Percentiles rank a stretch among this genome's conserved stretches.
Evolutionary conservation across 2,888 invertebrate genomes (phyloP).

Genomic region (Matsumyia berberina): DNA sequence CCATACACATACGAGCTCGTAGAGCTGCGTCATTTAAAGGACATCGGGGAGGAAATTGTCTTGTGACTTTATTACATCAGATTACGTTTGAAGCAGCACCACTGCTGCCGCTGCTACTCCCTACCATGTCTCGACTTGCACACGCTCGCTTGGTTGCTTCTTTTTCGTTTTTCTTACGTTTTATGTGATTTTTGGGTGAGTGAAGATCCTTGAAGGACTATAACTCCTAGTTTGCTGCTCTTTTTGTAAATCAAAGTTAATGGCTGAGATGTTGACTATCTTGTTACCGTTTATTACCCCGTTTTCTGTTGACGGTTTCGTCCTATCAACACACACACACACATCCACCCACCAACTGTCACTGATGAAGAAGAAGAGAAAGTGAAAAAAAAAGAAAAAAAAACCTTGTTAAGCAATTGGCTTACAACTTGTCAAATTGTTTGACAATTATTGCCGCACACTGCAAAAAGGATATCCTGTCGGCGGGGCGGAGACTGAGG

Average conservation of each 20-base stretch:
- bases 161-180: slow-evolving; percentile 32
- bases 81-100: slow-evolving; percentile 60
- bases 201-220: slow-evolving; percentile 55
- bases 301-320: slow-evolving; percentile 61
- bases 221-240: slow-evolving; percentile 23
- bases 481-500: neutral
- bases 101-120: too few relatives aligned
- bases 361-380: slow-evolving; percentile 10
- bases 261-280: slow-evolving; percentile 73
- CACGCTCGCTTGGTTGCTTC: neutral
- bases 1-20: slow-evolving; percentile 1
- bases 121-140: too few relatives aligned
- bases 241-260: slow-evolving; percentile 74
- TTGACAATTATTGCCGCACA: slow-evolving; percentile 74
- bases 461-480: slow-evolving; percentile 61
- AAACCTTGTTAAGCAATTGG: slow-evolving; percentile 71
- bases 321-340: slow-evolving; percentile 20
- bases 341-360: slow-evolving; percentile 19
- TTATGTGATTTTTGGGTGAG: slow-evolving; percentile 70
- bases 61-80: slow-evolving; percentile 73
- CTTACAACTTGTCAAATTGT: slow-evolving; percentile 75
- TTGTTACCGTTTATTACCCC: slow-evolving; percentile 73
- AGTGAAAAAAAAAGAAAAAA: slow-evolving; percentile 13
- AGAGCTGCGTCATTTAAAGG: slow-evolving; percentile 41
- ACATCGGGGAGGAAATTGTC: slow-evolving; percentile 58